phyloP scores from a whole-genome alignment of 1,140 invertebrate genomes.

The roundworm (Caenorhabditis elegans) region DNA sequence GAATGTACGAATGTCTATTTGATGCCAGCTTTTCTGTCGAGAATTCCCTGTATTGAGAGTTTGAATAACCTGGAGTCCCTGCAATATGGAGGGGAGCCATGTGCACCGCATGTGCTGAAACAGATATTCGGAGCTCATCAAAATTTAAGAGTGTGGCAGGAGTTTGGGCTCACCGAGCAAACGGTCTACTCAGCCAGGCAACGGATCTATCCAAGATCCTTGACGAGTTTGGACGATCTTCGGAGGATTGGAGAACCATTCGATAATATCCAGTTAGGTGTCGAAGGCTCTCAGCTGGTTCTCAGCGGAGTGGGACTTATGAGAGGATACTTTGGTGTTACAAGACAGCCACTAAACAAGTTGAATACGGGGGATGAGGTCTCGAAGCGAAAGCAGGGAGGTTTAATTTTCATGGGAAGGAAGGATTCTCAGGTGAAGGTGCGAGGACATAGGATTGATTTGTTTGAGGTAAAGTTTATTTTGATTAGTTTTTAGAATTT shows the following conservation, averaged over 20 bases:
- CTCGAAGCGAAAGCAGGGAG: background rate
- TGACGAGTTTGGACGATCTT: background rate
- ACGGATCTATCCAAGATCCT: background rate
- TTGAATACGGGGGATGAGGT: background rate
- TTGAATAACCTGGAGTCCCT: constrained; percentile 29
- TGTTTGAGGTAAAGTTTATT: constrained; percentile 12
- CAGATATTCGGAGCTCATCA: background rate
- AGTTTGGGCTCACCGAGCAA: constrained; percentile 47
- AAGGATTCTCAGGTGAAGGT: constrained; percentile 37
- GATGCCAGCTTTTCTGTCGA: constrained; percentile 43
- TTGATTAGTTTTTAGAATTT: too few species aligned
- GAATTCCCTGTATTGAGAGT: background rate
- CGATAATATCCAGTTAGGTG: background rate
- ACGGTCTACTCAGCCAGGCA: constrained; percentile 36
- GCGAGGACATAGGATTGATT: constrained; percentile 33
- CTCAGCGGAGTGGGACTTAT: constrained; percentile 22
- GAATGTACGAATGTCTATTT: constrained; percentile 33
- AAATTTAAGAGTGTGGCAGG: background rate
- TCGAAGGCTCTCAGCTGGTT: background rate
- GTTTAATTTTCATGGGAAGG: constrained; percentile 34
- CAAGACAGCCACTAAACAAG: background rate
- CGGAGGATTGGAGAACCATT: constrained; percentile 19
- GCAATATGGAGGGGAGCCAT: constrained; percentile 44
- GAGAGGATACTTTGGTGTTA: constrained; percentile 31
- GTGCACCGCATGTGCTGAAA: background rate